Percentiles rank a stretch among this genome's conserved stretches.
Conservation (phyloP, 2,888 invertebrate species). For the Dryobotodes eremita region DNA sequence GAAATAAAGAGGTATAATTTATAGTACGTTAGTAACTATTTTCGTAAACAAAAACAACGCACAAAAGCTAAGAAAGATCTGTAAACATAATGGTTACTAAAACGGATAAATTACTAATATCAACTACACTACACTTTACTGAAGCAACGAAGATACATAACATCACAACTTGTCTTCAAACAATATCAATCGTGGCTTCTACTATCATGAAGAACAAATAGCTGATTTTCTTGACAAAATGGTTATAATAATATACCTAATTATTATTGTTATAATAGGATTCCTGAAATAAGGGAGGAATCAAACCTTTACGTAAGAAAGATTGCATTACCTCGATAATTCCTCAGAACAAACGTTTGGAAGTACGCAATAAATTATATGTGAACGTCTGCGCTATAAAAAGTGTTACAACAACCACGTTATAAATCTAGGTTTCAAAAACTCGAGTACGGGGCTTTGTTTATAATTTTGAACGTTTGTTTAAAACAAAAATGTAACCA, state of each 20-base stretch:
- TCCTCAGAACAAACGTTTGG: conserved; percentile 30
- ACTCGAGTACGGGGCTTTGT: conserved; percentile 45
- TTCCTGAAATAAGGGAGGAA: background rate
- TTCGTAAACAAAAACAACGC: conserved; percentile 47
- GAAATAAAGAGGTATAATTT: conserved; percentile 35
- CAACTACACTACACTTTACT: conserved; percentile 10
- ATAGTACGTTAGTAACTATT: conserved; percentile 47
- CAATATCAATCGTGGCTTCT: background rate
- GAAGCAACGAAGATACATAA: conserved; percentile 12
- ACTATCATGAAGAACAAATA: background rate
- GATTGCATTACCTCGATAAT: conserved; percentile 7
- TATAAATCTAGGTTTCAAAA: conserved; percentile 52
- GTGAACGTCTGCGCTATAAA: conserved; percentile 41
- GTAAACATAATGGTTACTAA: conserved; percentile 23
- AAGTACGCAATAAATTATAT: conserved; percentile 49
- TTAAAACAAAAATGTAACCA: conserved; percentile 28
- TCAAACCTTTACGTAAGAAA: background rate
- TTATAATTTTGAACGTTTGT: conserved; percentile 31
- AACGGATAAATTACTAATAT: conserved; percentile 25
- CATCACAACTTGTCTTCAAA: background rate
- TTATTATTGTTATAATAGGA: background rate
- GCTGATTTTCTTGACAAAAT: background rate
- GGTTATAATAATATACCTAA: too few species aligned
- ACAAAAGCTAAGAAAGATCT: conserved; percentile 19
- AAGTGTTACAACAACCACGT: conserved; percentile 58